Conservation (phyloP, 1,140 invertebrate species). For the Bicyclus anynana region DNA sequence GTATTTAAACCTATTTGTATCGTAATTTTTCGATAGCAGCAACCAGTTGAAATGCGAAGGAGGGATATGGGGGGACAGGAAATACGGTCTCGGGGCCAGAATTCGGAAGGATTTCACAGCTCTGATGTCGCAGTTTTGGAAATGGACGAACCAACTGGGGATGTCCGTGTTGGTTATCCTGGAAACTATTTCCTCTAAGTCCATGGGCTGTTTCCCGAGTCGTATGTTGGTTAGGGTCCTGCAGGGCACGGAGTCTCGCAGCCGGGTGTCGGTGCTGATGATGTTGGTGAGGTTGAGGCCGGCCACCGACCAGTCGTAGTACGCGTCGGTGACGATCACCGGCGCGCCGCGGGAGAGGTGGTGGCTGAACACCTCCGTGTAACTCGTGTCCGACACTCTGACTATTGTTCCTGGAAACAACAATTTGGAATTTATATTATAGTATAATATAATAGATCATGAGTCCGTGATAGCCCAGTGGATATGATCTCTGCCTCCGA, state of each 20-base stretch:
- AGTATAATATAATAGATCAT: neutral
- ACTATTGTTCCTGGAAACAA: constrained; percentile 79
- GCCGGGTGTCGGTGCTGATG: constrained; percentile 78
- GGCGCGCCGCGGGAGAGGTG: constrained; percentile 84
- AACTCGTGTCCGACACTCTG: constrained; percentile 80
- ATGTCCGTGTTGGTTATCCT: constrained; percentile 81
- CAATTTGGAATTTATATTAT: neutral
- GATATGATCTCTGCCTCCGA: too few species aligned
- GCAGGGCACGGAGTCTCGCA: constrained; percentile 82
- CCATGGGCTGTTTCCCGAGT: constrained; percentile 79
- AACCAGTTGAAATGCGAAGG: constrained; percentile 90
- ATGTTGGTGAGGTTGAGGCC: constrained; percentile 82
- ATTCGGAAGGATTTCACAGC: constrained; percentile 85
- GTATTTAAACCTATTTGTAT: constrained; percentile 84
- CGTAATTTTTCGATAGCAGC: constrained; percentile 87
- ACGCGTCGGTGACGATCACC: constrained; percentile 85
- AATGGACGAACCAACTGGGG: constrained; percentile 88
- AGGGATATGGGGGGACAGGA: constrained; percentile 85
- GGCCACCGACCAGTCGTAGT: constrained; percentile 82
- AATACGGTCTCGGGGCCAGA: constrained; percentile 85
- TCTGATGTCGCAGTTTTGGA: constrained; percentile 90
- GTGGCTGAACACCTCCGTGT: constrained; percentile 81
- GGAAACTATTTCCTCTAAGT: constrained; percentile 82
- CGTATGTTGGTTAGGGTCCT: constrained; percentile 84
- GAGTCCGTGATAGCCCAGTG: too few species aligned